phyloP scores from a whole-genome alignment of 2,797 vertebrate genomes.

The Alectoris magna region DNA sequence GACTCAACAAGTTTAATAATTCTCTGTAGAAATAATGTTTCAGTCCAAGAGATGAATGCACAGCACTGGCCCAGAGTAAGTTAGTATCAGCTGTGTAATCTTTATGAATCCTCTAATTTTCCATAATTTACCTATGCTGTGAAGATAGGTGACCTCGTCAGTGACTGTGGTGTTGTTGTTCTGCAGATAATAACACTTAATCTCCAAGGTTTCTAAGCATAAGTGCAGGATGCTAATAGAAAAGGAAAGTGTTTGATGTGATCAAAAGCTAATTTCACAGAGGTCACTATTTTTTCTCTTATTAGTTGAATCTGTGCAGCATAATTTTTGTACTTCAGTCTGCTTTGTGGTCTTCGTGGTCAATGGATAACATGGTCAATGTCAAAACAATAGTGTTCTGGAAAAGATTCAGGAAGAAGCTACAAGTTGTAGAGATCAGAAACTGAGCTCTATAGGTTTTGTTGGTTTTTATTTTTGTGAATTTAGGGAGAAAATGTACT shows the following conservation, averaged over 20 bases:
- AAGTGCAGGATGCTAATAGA: neutral
- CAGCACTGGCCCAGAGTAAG: neutral
- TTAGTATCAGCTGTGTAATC: neutral
- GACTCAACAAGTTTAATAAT: neutral
- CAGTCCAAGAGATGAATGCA: neutral
- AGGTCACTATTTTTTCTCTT: neutral
- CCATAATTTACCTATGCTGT: neutral
- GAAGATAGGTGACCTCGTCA: neutral
- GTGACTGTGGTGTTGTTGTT: neutral
- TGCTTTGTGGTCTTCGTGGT: neutral
- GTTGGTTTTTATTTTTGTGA: neutral
- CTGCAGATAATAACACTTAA: neutral
- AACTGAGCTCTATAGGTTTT: neutral
- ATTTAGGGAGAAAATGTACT: neutral
- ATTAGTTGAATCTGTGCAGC: neutral
- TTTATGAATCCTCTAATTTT: neutral
- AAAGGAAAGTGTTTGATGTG: neutral
- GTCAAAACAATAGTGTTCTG: neutral
- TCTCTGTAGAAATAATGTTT: neutral
- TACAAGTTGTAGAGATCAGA: neutral
- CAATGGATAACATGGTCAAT: accelerated
- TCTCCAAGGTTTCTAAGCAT: neutral
- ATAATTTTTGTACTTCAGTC: neutral
- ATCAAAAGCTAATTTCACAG: neutral
- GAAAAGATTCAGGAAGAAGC: neutral